A percentile compares a stretch with the other conserved stretches of the same genome.
Conservation (phyloP, 2,113 vertebrate species). For the Paramisgurnus dabryanus region DNA sequence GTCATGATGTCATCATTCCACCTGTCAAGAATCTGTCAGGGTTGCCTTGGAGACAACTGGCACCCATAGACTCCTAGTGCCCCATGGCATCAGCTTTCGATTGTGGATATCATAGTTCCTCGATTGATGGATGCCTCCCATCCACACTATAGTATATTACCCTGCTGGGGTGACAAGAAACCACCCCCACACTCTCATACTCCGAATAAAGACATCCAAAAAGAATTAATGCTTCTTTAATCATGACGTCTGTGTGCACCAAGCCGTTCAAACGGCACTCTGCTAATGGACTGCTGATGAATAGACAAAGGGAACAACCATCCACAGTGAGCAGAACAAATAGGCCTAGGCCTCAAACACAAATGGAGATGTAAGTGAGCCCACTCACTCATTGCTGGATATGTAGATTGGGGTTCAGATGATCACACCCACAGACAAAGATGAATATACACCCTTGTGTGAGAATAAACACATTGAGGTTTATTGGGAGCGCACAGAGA, state of each 20-base stretch:
- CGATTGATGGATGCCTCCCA: constrained; percentile 59
- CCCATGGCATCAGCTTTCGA: constrained; percentile 47
- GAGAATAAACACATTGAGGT: constrained; percentile 75
- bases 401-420: constrained; percentile 66
- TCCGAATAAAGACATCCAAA: constrained; percentile 37
- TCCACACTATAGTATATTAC: constrained; percentile 40
- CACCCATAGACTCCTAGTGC: constrained; percentile 33
- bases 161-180: constrained; percentile 33
- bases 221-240: constrained; percentile 59
- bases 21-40: constrained; percentile 28
- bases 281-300: constrained; percentile 70
- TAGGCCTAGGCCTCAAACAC: constrained; percentile 65
- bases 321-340: constrained; percentile 70
- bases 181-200: constrained; percentile 1
- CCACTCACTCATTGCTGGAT: constrained; percentile 62
- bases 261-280: constrained; percentile 46
- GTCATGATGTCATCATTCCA: constrained; percentile 44
- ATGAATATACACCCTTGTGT: constrained; percentile 69
- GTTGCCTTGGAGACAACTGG: constrained; percentile 18
- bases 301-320: constrained; percentile 62
- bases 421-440: constrained; percentile 68
- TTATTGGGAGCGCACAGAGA: constrained; percentile 77
- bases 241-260: constrained; percentile 55
- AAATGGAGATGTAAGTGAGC: constrained; percentile 57
- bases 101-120: constrained; percentile 53